phyloP scores from a whole-genome alignment of 2,888 invertebrate species.

The Galeopsomyia nigrocyanea region DNA sequence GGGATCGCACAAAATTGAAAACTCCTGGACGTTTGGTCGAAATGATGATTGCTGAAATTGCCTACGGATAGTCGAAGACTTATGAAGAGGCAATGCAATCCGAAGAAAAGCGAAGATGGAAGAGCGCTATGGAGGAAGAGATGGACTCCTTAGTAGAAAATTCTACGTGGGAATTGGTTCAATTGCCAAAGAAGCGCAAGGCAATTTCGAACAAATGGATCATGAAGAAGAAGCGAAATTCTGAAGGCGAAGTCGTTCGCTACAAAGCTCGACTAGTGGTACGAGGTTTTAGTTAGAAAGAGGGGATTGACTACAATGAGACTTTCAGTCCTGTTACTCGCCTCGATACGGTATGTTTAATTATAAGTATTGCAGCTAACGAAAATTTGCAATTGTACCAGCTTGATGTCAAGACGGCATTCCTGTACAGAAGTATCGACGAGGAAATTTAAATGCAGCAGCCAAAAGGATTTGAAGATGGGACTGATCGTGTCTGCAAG shows the following conservation, averaged over 20 bases:
- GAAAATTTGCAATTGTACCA: conserved; percentile 37
- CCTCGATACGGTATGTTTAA: conserved; percentile 27
- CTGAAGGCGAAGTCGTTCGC: conserved; percentile 30
- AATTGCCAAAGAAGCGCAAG: conserved; percentile 32
- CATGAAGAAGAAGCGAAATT: conserved; percentile 15
- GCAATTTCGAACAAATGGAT: conserved; percentile 38
- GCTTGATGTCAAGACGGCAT: conserved; percentile 48
- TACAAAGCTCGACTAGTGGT: conserved; percentile 40
- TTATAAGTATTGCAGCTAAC: conserved; percentile 40
- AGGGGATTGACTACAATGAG: conserved; percentile 54
- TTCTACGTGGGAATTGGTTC: conserved; percentile 35
- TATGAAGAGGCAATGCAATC: too few relatives aligned
- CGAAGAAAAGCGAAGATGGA: conserved; percentile 5
- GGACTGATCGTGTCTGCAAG: conserved; percentile 37
- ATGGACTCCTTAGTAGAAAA: conserved; percentile 33
- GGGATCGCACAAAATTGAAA: conserved; percentile 1
- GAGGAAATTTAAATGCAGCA: conserved; percentile 47
- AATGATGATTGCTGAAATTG: conserved; percentile 23
- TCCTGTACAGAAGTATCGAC: conserved; percentile 36
- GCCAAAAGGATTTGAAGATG: conserved; percentile 41
- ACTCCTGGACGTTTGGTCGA: conserved; percentile 31
- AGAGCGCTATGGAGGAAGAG: conserved; percentile 38
- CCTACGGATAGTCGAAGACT: too few relatives aligned
- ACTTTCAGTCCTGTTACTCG: conserved; percentile 51
- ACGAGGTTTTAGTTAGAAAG: conserved; percentile 48